These are phyloP conservation scores for Meiosimyza platycephala DNA, from an alignment of 2,888 invertebrate species.

Conservation along the genomic window DNA sequence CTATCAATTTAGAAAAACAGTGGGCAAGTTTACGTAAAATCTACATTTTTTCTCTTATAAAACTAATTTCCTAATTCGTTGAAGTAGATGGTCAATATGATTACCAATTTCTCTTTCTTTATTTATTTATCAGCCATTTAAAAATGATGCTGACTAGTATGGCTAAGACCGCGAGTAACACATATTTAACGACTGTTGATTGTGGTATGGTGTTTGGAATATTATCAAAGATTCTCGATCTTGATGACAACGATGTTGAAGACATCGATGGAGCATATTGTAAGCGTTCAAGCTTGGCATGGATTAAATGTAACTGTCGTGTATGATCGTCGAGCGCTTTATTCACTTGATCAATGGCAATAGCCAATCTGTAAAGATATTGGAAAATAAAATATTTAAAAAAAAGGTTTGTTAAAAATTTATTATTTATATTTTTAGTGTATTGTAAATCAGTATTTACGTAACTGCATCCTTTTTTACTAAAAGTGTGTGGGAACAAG, in stretches of 20 bases:
- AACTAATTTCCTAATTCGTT: conserved; percentile 15
- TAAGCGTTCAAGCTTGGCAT: conserved; percentile 60
- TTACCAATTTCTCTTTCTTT: neutral
- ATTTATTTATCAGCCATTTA: conserved; percentile 54
- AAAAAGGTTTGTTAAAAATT: neutral
- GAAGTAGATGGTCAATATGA: neutral
- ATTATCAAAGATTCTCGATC: conserved; percentile 36
- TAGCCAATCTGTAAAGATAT: conserved; percentile 68
- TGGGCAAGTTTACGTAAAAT: too few relatives aligned
- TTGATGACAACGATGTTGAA: conserved; percentile 6
- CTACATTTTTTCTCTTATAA: conserved; percentile 10
- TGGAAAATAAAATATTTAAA: neutral
- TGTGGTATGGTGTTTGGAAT: conserved; percentile 53
- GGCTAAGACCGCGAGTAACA: conserved; percentile 57
- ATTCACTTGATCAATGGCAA: conserved; percentile 69
- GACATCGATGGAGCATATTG: conserved; percentile 55
- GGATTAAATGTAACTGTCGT: conserved; percentile 65
- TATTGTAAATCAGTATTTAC: too few relatives aligned
- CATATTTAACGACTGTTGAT: conserved; percentile 54
- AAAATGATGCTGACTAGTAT: conserved; percentile 56
- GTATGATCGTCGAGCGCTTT: conserved; percentile 69
- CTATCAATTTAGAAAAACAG: too few relatives aligned
- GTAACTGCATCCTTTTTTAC: too few relatives aligned
- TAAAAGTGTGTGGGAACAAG: too few relatives aligned
- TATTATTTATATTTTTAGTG: too few relatives aligned